Conservation (phyloP, 2,797 vertebrate genomes). For the Brachyrhaphis roseni region DNA sequence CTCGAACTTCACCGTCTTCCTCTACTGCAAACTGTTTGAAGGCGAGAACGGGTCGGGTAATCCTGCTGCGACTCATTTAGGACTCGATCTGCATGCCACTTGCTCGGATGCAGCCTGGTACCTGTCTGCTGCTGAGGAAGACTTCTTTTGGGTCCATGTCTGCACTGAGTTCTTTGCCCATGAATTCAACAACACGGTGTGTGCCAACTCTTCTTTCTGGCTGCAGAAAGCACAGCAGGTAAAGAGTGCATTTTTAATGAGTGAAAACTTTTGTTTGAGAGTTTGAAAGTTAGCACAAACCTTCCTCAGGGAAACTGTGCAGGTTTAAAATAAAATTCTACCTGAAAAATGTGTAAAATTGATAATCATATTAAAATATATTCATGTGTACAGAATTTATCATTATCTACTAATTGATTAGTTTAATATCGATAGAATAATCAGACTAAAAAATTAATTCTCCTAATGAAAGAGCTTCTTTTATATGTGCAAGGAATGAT, state of each 20-base stretch:
- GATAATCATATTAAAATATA: neutral
- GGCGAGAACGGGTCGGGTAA: slow-evolving; percentile 73
- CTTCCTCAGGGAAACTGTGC: neutral
- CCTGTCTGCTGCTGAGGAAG: slow-evolving; percentile 84
- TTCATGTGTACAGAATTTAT: neutral
- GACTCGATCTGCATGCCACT: slow-evolving; percentile 78
- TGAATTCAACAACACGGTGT: slow-evolving; percentile 88
- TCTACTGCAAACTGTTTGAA: slow-evolving; percentile 88
- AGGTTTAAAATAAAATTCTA: neutral
- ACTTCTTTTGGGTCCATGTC: slow-evolving; percentile 87
- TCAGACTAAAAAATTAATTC: neutral
- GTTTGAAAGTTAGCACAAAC: slow-evolving; percentile 7
- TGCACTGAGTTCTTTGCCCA: slow-evolving; percentile 88
- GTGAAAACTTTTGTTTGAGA: neutral
- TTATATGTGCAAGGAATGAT: neutral
- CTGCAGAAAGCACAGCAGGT: slow-evolving; percentile 82
- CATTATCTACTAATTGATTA: neutral
- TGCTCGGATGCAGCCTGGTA: slow-evolving; percentile 91
- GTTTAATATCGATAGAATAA: too few relatives aligned
- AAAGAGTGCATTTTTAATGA: slow-evolving; percentile 19
- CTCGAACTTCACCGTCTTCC: slow-evolving; percentile 90
- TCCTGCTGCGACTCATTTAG: slow-evolving; percentile 62
- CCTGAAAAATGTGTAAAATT: neutral
- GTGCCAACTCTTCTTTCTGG: slow-evolving; percentile 87
- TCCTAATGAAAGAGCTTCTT: neutral